phyloP scores from a whole-genome alignment of 1,140 invertebrate genomes.

The Berghia stephanieae region DNA sequence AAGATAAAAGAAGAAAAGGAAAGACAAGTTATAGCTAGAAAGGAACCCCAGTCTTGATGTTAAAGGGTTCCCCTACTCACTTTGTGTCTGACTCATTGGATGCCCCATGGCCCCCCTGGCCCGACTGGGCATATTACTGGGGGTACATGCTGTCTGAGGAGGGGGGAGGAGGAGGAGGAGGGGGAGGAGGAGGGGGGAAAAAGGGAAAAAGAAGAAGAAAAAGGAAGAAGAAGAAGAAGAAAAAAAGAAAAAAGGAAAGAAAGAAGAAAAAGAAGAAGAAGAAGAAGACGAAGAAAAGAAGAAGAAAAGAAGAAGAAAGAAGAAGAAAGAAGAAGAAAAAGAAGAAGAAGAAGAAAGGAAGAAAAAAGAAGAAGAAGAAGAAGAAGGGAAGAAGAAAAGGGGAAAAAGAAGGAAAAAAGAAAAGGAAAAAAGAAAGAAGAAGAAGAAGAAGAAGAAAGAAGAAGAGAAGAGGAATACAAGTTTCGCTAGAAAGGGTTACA shows the following conservation, averaged over 20 bases:
- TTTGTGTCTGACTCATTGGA: neutral
- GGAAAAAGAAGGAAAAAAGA: neutral
- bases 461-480: neutral
- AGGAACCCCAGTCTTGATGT: neutral
- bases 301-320: conserved; percentile 1
- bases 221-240: neutral
- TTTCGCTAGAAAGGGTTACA: no score
- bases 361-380: neutral
- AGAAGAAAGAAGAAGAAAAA: neutral
- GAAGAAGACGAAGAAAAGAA: neutral
- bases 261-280: neutral
- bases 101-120: neutral
- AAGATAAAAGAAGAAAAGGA: neutral
- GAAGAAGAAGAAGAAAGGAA: neutral
- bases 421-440: no score
- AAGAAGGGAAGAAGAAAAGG: neutral
- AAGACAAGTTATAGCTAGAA: neutral
- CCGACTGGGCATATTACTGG: neutral
- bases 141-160: no score
- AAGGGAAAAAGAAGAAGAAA: neutral
- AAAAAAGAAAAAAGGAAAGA: no score
- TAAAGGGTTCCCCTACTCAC: neutral
- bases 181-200: no score
- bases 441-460: no score
- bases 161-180: neutral